Evolutionary conservation across 2,888 invertebrate genomes (phyloP), one percentile per base, ranked within the genome.

Genomic region (Ditula angustiorana): DNA sequence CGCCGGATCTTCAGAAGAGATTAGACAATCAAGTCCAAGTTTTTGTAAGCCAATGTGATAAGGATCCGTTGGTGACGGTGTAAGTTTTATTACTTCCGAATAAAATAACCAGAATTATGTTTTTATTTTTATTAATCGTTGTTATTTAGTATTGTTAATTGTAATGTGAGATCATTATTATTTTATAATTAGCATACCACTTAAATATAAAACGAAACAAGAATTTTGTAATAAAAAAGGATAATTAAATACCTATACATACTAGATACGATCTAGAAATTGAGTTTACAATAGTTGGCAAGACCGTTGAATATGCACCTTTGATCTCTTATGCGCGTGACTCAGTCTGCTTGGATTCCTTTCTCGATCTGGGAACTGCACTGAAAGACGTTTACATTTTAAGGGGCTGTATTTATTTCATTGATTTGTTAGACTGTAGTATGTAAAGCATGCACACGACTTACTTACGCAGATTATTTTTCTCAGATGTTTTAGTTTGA

Each of bases 41-140:
- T 7, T 72, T 94, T 66, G 94, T 98, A 23, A 97, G 98, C 7
- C 83, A 94, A 76, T 82, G 85, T 44, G 98, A 98, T 86, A 93
- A 86, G 71, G 98, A 98, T 92, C 98, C 98, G 0, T 84, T 98
- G 52, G 88, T 87, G 68, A 96, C 96, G 50, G 94, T 96, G 19
- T 96, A 86, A 94, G 61, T 55, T 67, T 46, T 19, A 2, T 52
- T 23, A n/a, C 19, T 11, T 50, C 23, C 24, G 11, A 66, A 33
- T 58, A 57, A 53, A 47, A 62, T 19, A 46, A 41, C 35, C 66
- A 46, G 66, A 55, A 67, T 57, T n/a, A 63, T 64, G 67, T 69
- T 64, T 52, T 68, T 63, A 58, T 66, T 75, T 75, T 76, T 76
- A 69, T 76, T 72, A 69, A 67, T 68, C 64, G 47, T 49, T 69